A percentile compares a stretch with the other conserved stretches of the same genome.
Evolutionary conservation across 92 coral and sea anemone species (phyloP).

Genomic region (Porites lobata): DNA sequence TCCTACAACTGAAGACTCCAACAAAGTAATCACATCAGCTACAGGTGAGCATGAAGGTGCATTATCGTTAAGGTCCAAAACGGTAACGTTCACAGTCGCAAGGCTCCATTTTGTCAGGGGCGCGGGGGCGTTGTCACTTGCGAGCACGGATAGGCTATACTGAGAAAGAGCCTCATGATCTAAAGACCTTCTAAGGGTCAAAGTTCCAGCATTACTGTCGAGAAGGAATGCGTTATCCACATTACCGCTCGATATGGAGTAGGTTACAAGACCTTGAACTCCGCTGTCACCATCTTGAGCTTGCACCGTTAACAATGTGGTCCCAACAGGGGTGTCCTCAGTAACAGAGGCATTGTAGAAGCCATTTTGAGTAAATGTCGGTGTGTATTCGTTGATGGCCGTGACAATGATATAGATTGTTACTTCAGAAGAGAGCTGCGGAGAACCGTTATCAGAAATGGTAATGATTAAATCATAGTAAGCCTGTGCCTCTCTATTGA

Average conservation of each 20-base stretch:
- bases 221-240: conserved; percentile 59
- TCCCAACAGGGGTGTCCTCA: conserved; percentile 67
- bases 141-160: conserved; percentile 54
- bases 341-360: conserved; percentile 60
- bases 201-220: conserved; percentile 65
- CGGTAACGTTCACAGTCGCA: conserved; percentile 63
- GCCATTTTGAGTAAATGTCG: conserved; percentile 64
- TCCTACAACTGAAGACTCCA: conserved; percentile 65
- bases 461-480: conserved; percentile 66
- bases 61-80: conserved; percentile 73
- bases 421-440: conserved; percentile 43
- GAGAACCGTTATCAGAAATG: conserved; percentile 56
- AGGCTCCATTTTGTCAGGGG: conserved; percentile 61
- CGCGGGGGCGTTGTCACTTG: conserved; percentile 56
- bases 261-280: conserved; percentile 71
- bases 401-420: conserved; percentile 40
- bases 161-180: conserved; percentile 45
- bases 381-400: conserved; percentile 62
- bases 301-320: conserved; percentile 49
- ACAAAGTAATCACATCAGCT: conserved; percentile 42
- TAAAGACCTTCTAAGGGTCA: conserved; percentile 54
- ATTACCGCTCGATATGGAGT: conserved; percentile 69
- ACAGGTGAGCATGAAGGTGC: conserved; percentile 49
- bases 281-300: conserved; percentile 76
- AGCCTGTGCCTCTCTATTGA: conserved; percentile 55